Percentiles rank a stretch among this genome's conserved stretches.
These are phyloP conservation scores for Ischnura elegans DNA, from an alignment of 2,888 invertebrate genomes.

Conservation along the genomic window DNA sequence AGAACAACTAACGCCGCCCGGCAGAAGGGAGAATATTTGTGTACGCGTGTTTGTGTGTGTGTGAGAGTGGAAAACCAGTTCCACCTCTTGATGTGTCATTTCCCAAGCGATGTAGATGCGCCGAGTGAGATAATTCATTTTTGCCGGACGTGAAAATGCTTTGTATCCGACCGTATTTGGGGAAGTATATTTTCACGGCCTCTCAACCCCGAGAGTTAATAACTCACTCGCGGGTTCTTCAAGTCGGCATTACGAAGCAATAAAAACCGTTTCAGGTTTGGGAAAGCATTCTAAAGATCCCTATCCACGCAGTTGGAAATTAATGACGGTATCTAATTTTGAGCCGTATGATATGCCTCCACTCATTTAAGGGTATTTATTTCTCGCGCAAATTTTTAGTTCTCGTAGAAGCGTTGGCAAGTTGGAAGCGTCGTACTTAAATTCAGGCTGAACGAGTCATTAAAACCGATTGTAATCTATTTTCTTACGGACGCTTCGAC, in stretches of 20 bases:
- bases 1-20: too few relatives aligned
- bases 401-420: too few relatives aligned
- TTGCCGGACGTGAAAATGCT: conserved; percentile 29
- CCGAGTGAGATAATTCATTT: conserved; percentile 23
- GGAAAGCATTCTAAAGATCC: neutral
- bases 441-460: too few relatives aligned
- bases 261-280: neutral
- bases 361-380: too few relatives aligned
- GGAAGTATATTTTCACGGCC: neutral
- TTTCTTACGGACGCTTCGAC: too few relatives aligned
- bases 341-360: neutral
- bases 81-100: conserved; percentile 56
- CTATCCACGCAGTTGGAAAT: neutral
- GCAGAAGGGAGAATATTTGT: neutral
- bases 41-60: neutral
- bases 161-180: conserved; percentile 11
- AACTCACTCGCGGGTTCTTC: neutral
- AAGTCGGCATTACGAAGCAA: neutral
- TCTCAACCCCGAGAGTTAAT: neutral
- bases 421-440: too few relatives aligned
- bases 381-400: too few relatives aligned
- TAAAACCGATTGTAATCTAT: too few relatives aligned
- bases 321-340: neutral
- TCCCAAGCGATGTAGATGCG: conserved; percentile 25
- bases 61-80: conserved; percentile 26